A percentile compares a stretch with the other conserved stretches of the same genome.
Conservation (phyloP, 2,888 invertebrate species). For the Gryllus longicercus region DNA sequence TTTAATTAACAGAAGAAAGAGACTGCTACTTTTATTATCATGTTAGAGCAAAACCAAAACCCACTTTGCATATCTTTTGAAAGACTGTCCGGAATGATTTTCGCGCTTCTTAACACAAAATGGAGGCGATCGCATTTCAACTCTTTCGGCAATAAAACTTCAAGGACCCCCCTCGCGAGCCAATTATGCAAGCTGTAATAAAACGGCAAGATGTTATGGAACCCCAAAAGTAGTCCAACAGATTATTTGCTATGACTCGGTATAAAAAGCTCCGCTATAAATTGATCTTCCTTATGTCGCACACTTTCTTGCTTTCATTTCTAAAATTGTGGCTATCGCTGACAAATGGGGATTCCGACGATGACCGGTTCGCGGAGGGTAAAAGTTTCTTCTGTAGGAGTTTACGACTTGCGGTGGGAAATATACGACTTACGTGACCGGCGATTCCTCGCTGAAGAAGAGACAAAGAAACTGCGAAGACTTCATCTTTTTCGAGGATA, state of each 20-base stretch:
- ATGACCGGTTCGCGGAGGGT: background rate
- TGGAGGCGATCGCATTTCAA: background rate
- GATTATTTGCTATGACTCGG: conserved; percentile 8
- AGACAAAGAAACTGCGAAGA: background rate
- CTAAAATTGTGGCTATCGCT: background rate
- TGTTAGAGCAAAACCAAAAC: too few relatives aligned
- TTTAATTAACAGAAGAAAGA: too few relatives aligned
- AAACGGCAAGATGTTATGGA: background rate
- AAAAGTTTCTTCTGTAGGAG: background rate
- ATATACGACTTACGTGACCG: background rate
- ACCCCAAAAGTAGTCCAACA: too few relatives aligned
- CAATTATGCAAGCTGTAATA: background rate
- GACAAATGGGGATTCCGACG: background rate
- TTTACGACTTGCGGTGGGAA: background rate
- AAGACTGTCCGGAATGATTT: too few relatives aligned
- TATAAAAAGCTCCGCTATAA: background rate
- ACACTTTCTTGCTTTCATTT: background rate
- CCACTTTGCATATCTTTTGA: too few relatives aligned
- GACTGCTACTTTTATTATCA: too few relatives aligned
- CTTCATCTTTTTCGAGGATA: background rate
- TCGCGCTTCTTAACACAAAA: background rate
- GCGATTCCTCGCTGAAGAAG: background rate
- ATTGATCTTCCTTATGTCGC: conserved; percentile 17
- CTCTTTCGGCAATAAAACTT: background rate
- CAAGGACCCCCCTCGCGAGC: background rate